Evolutionary conservation across 2,888 invertebrate genomes (phyloP).

Genomic region (Kuschelorhynchus macadamiae): DNA sequence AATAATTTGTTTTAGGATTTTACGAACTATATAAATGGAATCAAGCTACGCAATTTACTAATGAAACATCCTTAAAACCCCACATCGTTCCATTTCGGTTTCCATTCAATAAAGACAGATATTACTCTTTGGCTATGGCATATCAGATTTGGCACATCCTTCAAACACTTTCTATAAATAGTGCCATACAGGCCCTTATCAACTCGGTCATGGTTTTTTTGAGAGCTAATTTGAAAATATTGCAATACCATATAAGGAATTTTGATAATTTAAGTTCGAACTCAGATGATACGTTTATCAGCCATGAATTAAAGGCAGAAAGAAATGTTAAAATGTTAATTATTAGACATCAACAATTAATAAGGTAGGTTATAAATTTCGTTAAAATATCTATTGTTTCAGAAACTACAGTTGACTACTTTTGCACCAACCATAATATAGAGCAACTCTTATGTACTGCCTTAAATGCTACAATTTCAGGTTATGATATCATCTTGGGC

Average conservation of each 20-base stretch:
- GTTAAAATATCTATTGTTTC: too few species aligned
- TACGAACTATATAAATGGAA: constrained; percentile 29
- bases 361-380: constrained; percentile 19
- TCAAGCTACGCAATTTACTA: background rate
- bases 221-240: constrained; percentile 37
- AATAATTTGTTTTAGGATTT: constrained; percentile 23
- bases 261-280: constrained; percentile 26
- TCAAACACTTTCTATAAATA: constrained; percentile 24
- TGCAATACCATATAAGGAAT: constrained; percentile 31
- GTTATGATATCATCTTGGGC: too few species aligned
- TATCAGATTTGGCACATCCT: constrained; percentile 29
- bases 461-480: too few species aligned
- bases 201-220: constrained; percentile 39
- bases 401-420: too few species aligned
- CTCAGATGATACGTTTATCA: too few species aligned
- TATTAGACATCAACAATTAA: constrained; percentile 38
- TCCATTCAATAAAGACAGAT: constrained; percentile 33
- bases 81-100: constrained; percentile 31
- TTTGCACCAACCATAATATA: too few species aligned
- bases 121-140: constrained; percentile 16
- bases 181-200: constrained; percentile 28
- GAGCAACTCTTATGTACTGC: too few species aligned
- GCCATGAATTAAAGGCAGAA: too few species aligned
- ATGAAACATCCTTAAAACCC: constrained; percentile 11
- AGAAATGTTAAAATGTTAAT: constrained; percentile 18